Evolutionary conservation across 64 coral and sea anemone genomes (phyloP).

Genomic region (Trachythela sp.): DNA sequence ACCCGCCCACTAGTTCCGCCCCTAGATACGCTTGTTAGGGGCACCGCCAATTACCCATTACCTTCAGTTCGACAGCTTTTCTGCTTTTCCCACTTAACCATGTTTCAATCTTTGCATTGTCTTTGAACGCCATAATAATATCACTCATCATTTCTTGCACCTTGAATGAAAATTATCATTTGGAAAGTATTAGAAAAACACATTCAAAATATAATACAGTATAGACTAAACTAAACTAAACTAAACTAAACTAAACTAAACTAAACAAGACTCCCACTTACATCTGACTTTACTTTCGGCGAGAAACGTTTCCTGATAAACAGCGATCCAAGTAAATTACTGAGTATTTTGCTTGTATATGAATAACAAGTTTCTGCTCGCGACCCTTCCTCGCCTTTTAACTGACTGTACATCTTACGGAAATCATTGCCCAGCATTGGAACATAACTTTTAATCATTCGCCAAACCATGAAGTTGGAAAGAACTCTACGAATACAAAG

Average conservation of each 20-base stretch:
- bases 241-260: no score
- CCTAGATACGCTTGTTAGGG: no score
- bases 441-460: conserved; percentile 71
- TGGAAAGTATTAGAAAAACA: background rate
- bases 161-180: background rate
- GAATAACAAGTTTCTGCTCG: conserved; percentile 72
- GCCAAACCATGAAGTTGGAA: conserved; percentile 92
- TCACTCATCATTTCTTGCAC: conserved; percentile 89
- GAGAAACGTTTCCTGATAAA: conserved; percentile 75
- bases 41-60: background rate
- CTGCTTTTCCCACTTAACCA: conserved; percentile 82
- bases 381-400: conserved; percentile 54
- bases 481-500: conserved; percentile 32
- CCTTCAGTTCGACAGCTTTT: conserved; percentile 66
- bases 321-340: conserved; percentile 67
- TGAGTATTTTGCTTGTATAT: conserved; percentile 76
- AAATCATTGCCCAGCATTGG: conserved; percentile 70
- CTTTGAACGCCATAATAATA: conserved; percentile 77
- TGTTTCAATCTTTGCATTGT: conserved; percentile 58
- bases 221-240: no score
- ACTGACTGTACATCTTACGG: conserved; percentile 48
- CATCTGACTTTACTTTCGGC: conserved; percentile 87
- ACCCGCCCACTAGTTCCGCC: no score
- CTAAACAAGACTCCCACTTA: conserved; percentile 25
- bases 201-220: background rate